These are phyloP conservation scores for Anomalospiza imberbis DNA, from an alignment of 2,797 vertebrate genomes.

Conservation along the genomic window DNA sequence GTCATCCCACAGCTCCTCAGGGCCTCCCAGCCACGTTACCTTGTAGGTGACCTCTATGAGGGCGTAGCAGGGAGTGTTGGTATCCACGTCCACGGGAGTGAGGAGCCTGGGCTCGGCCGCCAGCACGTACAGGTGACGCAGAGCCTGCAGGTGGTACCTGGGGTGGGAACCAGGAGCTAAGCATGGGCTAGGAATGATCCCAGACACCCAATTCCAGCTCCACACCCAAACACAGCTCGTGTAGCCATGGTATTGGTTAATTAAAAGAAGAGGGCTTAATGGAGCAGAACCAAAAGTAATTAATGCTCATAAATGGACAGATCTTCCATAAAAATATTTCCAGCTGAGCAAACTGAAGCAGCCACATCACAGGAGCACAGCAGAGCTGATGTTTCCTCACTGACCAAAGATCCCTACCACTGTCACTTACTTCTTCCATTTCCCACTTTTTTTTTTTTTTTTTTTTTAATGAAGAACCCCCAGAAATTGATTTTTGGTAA, in stretches of 20 bases:
- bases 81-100: slow-evolving; percentile 93
- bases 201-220: neutral
- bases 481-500: neutral
- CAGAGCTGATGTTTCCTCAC: neutral
- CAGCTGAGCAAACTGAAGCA: neutral
- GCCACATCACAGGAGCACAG: neutral
- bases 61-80: slow-evolving; percentile 91
- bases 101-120: slow-evolving; percentile 92
- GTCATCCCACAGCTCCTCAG: neutral
- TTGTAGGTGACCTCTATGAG: slow-evolving; percentile 94
- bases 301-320: neutral
- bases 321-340: neutral
- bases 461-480: neutral
- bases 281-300: neutral
- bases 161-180: neutral
- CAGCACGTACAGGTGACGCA: slow-evolving; percentile 91
- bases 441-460: neutral
- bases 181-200: neutral
- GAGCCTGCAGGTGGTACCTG: slow-evolving; percentile 96
- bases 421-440: neutral
- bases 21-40: slow-evolving; percentile 63
- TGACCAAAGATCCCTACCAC: neutral
- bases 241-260: neutral
- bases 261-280: neutral
- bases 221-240: neutral